Conservation (phyloP, 2,113 vertebrate genomes). For the Hippocampus guttulatus region DNA sequence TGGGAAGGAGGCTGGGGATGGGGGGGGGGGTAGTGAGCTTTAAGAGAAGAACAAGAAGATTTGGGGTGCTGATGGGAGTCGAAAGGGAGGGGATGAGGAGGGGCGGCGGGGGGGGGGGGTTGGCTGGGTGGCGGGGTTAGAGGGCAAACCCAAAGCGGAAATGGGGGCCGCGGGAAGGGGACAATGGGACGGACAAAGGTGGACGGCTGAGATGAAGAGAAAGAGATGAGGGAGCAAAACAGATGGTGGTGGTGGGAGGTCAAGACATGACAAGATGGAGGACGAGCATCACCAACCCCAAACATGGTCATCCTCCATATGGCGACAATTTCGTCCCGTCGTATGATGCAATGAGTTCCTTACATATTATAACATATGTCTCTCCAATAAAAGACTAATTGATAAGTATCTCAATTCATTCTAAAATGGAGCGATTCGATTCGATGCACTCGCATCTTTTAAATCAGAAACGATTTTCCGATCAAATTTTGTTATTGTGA, state of each 20-base stretch:
- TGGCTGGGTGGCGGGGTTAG: background rate
- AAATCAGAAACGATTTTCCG: too few relatives aligned
- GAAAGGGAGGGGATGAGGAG: background rate
- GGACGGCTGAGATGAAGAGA: slow-evolving; percentile 1
- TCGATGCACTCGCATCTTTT: too few relatives aligned
- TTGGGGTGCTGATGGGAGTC: slow-evolving; percentile 8
- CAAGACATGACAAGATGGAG: background rate
- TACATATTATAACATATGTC: too few relatives aligned
- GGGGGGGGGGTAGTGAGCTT: background rate
- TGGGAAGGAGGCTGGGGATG: background rate
- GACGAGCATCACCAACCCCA: background rate
- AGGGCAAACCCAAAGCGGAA: slow-evolving; percentile 8
- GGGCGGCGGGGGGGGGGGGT: background rate
- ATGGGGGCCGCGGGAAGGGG: background rate
- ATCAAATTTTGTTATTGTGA: too few relatives aligned
- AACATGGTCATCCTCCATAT: slow-evolving; percentile 1
- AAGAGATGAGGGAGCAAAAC: slow-evolving; percentile 7
- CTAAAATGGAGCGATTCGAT: too few relatives aligned
- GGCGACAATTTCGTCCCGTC: background rate
- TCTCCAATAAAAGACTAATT: too few relatives aligned
- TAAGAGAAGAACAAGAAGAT: slow-evolving; percentile 9
- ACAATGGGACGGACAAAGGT: slow-evolving; percentile 11
- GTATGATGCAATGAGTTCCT: too few relatives aligned
- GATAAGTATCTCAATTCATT: too few relatives aligned
- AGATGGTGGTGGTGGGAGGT: slow-evolving; percentile 3